Base-by-base conservation (phyloP, 2,888 invertebrate species). In the Portevinia maculata region DNA sequence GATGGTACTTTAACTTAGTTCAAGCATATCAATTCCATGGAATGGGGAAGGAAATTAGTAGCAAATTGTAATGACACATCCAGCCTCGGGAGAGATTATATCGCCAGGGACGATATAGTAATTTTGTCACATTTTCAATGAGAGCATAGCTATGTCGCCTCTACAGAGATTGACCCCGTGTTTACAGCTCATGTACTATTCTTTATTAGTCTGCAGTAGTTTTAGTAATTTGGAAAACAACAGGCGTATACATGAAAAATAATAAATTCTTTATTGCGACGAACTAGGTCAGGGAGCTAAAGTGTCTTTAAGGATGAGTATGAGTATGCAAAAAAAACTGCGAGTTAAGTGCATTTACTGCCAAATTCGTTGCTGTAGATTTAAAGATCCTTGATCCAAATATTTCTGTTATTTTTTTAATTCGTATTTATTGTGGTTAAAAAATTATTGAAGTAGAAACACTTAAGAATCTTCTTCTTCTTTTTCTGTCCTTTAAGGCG, bases 101-200 rank as follows among this genome's bases (percentile, higher is more conserved):
- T 4, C 46, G 19, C n/a, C 7, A 9, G 46, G 21, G 2, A 6
- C 9, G 11, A 19, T 9, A 44, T 44, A 11, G 19, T 9, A 17
- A 17, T 44, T 17, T 17, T 44, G 44, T 17, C n/a, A 19, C 30
- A 44, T 17, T 19, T 30, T 30, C 15, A 9, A 13, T 50, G 7
- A 11, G 3, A 13, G 32, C 1, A 19, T 1, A 50, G 37, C 37
- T 19, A 1, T 65, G 19, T 9, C 44, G 5, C 44, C 11, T 19
- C 41, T 15, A 19, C 8, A 17, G 30, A 9, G 30, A 11, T 39
- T 19, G 11, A 37, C 37, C 37, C 62, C 6, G 8, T 37, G 8
- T 50, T 52, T 30, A 24, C 41, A 65, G 53, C 41, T 67, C 44
- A 44, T 55, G 34, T 34, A 55, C 8, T 55, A 32, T 15, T 24